Percentiles rank a stretch among this genome's conserved stretches.
These are phyloP conservation scores for Cydia fagiglandana DNA, from an alignment of 1,140 invertebrate genomes.

Conservation along the genomic window DNA sequence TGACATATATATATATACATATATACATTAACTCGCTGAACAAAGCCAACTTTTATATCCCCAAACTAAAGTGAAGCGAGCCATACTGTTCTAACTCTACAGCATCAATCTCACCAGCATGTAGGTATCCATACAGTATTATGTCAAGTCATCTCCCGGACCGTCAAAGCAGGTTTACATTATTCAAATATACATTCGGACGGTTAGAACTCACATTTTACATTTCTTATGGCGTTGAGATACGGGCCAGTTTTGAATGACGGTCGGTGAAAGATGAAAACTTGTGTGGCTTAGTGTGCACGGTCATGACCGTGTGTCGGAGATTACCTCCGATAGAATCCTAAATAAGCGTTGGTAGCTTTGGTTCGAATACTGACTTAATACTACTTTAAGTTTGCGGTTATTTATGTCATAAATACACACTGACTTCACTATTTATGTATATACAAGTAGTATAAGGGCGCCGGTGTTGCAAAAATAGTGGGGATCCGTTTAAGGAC, in stretches of 20 bases:
- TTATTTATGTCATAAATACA: too few relatives aligned
- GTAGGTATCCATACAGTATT: slow-evolving; percentile 57
- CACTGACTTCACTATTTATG: too few relatives aligned
- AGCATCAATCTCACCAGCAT: slow-evolving; percentile 48
- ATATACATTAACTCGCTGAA: too few relatives aligned
- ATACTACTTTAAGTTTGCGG: too few relatives aligned
- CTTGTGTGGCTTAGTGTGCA: slow-evolving; percentile 27
- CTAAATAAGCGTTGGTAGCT: not conserved
- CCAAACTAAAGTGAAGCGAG: not conserved
- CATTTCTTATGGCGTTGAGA: not conserved
- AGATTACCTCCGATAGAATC: not conserved
- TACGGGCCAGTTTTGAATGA: slow-evolving; percentile 38
- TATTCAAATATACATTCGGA: slow-evolving; percentile 69
- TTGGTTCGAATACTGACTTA: not conserved
- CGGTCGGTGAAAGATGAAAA: slow-evolving; percentile 26
- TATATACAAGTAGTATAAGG: too few relatives aligned
- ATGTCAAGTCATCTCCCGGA: slow-evolving; percentile 71
- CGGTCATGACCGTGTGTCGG: slow-evolving; percentile 38
- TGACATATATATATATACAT: too few relatives aligned
- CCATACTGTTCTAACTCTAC: slow-evolving; percentile 39
- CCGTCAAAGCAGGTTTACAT: slow-evolving; percentile 67
- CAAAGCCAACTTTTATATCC: not conserved
- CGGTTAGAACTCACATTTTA: slow-evolving; percentile 24
- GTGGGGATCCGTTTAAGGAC: too few relatives aligned
- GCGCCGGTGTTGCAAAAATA: too few relatives aligned